Conservation (phyloP, 2,113 vertebrate genomes). For the Neofelis nebulosa region DNA sequence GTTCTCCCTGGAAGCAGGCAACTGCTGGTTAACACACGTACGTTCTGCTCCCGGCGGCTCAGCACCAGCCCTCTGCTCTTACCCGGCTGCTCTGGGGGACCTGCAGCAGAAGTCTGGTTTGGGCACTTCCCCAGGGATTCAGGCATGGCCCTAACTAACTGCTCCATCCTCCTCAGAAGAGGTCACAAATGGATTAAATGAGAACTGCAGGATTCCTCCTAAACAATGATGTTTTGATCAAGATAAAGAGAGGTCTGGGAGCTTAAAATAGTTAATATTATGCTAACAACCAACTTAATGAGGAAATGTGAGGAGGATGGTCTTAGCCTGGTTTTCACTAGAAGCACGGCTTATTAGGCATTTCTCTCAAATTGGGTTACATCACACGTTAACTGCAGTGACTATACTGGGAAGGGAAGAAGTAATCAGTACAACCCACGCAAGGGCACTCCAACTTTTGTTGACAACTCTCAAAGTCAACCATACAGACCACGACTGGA, state of each 20-base stretch:
- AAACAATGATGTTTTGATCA: neutral
- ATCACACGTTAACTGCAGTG: neutral
- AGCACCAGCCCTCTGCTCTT: neutral
- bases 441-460: neutral
- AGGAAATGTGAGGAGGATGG: neutral
- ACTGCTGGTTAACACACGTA: conserved; percentile 18
- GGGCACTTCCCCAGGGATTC: neutral
- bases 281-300: conserved; percentile 52
- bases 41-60: neutral
- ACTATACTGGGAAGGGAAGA: neutral
- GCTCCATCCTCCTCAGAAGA: neutral
- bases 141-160: neutral
- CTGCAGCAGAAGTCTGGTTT: neutral
- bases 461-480: neutral
- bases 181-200: conserved; percentile 14
- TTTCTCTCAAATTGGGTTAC: neutral
- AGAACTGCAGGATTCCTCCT: neutral
- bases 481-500: neutral
- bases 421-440: neutral
- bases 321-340: neutral
- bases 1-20: conserved; percentile 83
- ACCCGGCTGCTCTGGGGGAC: neutral
- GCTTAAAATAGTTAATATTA: conserved; percentile 27
- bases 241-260: neutral
- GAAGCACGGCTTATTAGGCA: neutral